phyloP scores from a whole-genome alignment of 2,888 invertebrate genomes.

The Limenitis camilla region DNA sequence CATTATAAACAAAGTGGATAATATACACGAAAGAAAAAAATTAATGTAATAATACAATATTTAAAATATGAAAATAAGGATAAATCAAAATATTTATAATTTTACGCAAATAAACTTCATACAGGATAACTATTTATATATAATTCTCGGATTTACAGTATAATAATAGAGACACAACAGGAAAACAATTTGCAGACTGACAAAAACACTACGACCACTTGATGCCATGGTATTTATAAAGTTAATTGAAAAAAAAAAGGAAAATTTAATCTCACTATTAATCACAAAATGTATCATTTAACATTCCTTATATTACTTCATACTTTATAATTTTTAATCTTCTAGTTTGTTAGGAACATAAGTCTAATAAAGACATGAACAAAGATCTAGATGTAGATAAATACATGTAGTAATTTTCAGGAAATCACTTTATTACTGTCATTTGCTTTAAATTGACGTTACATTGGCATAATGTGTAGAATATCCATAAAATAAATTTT shows the following conservation, averaged over 20 bases:
- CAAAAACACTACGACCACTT: slow-evolving; percentile 14
- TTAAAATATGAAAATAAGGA: no score
- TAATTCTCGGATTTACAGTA: slow-evolving; percentile 2
- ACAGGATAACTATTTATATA: not conserved
- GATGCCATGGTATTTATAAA: slow-evolving; percentile 10
- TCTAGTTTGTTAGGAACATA: not conserved
- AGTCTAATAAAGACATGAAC: not conserved
- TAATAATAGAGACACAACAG: slow-evolving; percentile 18
- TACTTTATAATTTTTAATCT: not conserved
- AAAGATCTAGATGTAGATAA: not conserved
- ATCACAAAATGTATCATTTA: not conserved
- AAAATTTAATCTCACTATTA: not conserved
- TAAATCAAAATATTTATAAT: not conserved
- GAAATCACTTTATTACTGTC: not conserved
- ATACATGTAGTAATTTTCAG: not conserved
- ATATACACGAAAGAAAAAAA: no score
- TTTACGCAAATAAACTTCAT: not conserved
- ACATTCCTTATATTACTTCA: not conserved
- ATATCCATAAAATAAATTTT: not conserved
- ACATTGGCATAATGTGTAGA: not conserved
- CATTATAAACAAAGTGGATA: no score
- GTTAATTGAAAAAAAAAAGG: slow-evolving; percentile 9
- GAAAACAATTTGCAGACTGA: slow-evolving; percentile 18
- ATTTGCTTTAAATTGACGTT: not conserved
- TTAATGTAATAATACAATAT: no score